Evolutionary conservation across 2,113 vertebrate species (phyloP).

Genomic region (Macroglossus sobrinus): DNA sequence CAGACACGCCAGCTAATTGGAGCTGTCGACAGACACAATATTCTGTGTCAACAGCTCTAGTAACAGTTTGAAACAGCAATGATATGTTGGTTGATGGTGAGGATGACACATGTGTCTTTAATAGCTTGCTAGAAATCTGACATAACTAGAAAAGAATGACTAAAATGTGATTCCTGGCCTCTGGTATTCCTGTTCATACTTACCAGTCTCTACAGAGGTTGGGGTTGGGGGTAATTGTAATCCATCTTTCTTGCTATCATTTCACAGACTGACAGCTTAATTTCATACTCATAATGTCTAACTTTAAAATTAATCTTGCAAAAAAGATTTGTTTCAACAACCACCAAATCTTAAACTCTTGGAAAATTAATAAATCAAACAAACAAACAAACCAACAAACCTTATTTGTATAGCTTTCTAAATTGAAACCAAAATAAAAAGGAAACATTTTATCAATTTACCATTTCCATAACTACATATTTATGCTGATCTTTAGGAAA

Average conservation of each 20-base stretch:
- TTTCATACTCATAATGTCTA: conserved; percentile 79
- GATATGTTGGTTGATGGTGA: conserved; percentile 89
- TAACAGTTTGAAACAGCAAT: conserved; percentile 90
- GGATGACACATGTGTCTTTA: conserved; percentile 87
- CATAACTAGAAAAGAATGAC: conserved; percentile 87
- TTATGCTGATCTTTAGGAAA: neutral
- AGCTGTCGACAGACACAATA: conserved; percentile 90
- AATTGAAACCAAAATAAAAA: conserved; percentile 49
- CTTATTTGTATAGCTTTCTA: conserved; percentile 35
- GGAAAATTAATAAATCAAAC: conserved; percentile 46
- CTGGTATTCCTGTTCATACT: conserved; percentile 70
- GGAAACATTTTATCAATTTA: conserved; percentile 6
- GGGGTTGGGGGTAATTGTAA: conserved; percentile 50
- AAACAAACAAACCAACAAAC: neutral
- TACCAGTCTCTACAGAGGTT: conserved; percentile 42
- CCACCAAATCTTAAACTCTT: conserved; percentile 63
- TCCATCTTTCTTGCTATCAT: conserved; percentile 77
- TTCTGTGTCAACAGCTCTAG: conserved; percentile 88
- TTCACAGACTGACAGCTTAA: conserved; percentile 83
- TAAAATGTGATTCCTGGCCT: conserved; percentile 81
- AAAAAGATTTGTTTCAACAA: conserved; percentile 78
- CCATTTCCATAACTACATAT: conserved; percentile 22
- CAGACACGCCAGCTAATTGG: conserved; percentile 89
- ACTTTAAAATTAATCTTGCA: conserved; percentile 82
- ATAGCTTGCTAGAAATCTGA: conserved; percentile 87